Base-by-base conservation (phyloP, 1,140 invertebrate species). In the Zaprionus africanus region DNA sequence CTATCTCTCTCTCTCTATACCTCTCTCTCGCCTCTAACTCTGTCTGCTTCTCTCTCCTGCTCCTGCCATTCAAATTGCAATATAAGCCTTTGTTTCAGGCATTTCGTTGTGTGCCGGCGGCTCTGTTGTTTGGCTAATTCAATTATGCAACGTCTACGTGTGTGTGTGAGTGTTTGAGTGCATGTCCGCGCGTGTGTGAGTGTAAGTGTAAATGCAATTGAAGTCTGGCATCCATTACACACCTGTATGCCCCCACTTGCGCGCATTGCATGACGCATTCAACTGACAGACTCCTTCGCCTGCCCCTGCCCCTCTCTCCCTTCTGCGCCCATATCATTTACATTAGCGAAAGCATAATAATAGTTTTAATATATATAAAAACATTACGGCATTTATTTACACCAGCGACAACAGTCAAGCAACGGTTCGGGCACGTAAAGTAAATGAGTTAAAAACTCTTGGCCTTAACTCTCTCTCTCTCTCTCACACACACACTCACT, bases 81-180 rank as follows among this genome's bases (percentile, higher is more conserved):
- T 87, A 87, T 88, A 83, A 72, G 83, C 84, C 76, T 63, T 88
- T 88, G 81, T 87, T 87, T 78, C 67, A 64, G 74, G 61, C 64
- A 80, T 80, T 86, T 70, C 72, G 57, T 66, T 56, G 59, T 57
- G 13, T 58, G 71, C 60, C 73, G 70, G 49, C 56, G 72, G 59
- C 38, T 46, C 43, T 58, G 62, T 72, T 84, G 84, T 78, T 88
- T 78, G 54, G 78, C 84, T 88, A 88, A 87, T 87, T 87, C 85
- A 88, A 87, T 87, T 87, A 85, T 75, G 77, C 73, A 66, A 36
- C 62, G 73, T 71, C 78, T 77, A 66, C 73, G 66, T 31, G 26
- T 22, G 31, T 41, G 34, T 5, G 38, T 56, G 53, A 26, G 51
- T 59, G 13, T 38, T 2, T 60, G 31, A 9, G 24, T 24, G 9